These are phyloP conservation scores for Chaitophorus viminalis DNA, from an alignment of 2,888 invertebrate species.

Conservation along the genomic window DNA sequence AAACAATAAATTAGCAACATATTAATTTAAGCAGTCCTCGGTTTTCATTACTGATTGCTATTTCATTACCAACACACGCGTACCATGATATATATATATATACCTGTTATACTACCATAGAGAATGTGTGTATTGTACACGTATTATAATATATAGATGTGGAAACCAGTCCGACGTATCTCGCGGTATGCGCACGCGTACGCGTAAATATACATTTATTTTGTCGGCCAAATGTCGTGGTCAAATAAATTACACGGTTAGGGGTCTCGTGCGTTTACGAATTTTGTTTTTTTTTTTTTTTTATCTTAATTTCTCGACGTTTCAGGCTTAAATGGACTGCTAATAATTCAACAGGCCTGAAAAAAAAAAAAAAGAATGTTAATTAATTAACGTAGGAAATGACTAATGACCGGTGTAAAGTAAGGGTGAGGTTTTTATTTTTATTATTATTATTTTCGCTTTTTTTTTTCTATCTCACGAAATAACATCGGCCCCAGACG, in stretches of 20 bases:
- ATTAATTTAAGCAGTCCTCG: background rate
- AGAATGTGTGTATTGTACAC: background rate
- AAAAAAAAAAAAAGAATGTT: constrained; percentile 28
- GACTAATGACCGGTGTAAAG: constrained; percentile 60
- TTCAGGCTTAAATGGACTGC: constrained; percentile 49
- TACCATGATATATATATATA: no score
- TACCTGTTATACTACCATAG: background rate
- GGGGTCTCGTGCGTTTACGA: constrained; percentile 41
- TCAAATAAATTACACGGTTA: constrained; percentile 58
- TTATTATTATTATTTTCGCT: constrained; percentile 35
- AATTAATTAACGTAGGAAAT: constrained; percentile 61
- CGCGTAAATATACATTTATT: constrained; percentile 5
- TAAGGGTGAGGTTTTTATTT: constrained; percentile 55
- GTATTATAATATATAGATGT: no score
- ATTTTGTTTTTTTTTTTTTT: background rate
- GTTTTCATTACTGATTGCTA: background rate
- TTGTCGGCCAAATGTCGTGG: constrained; percentile 54
- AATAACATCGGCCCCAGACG: constrained; percentile 53
- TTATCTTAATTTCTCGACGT: constrained; percentile 47
- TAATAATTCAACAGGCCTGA: constrained; percentile 48
- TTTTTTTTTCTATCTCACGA: constrained; percentile 15
- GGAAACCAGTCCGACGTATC: background rate
- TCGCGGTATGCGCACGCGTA: background rate
- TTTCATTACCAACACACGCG: background rate
- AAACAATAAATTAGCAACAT: background rate